phyloP scores from a whole-genome alignment of 2,888 invertebrate genomes.

The Shargacucullia verbasci region DNA sequence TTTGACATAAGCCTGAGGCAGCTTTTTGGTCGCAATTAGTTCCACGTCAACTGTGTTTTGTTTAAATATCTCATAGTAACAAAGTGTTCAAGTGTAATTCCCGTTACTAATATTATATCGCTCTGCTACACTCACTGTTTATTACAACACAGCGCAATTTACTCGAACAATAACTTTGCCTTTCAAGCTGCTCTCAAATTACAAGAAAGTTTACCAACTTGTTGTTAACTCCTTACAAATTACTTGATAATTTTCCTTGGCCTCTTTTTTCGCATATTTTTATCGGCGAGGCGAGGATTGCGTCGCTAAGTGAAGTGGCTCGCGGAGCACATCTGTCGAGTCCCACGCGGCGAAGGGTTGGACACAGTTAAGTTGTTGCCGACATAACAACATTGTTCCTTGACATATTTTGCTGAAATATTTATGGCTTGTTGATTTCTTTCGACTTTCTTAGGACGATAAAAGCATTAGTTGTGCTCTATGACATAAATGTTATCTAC shows the following conservation, averaged over 20 bases:
- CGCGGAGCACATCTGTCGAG: slow-evolving; percentile 10
- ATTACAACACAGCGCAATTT: slow-evolving; percentile 7
- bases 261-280: slow-evolving; percentile 4
- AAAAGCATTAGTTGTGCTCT: neutral
- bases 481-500: neutral
- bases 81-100: no score
- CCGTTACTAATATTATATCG: neutral
- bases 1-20: no score
- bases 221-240: slow-evolving; percentile 40
- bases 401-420: slow-evolving; percentile 15
- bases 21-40: no score
- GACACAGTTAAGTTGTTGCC: slow-evolving; percentile 5
- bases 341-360: slow-evolving; percentile 17
- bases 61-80: no score
- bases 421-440: slow-evolving; percentile 24
- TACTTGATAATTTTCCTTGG: slow-evolving; percentile 36
- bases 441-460: neutral
- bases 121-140: neutral
- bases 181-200: slow-evolving; percentile 18
- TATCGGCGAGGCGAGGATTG: neutral
- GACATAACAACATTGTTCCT: slow-evolving; percentile 7
- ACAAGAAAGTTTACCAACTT: slow-evolving; percentile 16
- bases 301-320: neutral
- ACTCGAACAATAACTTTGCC: slow-evolving; percentile 11
- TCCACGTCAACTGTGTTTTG: no score